Percentiles rank a stretch among this genome's conserved stretches.
phyloP scores from a whole-genome alignment of 2,888 invertebrate genomes.

The Dugesia japonica region DNA sequence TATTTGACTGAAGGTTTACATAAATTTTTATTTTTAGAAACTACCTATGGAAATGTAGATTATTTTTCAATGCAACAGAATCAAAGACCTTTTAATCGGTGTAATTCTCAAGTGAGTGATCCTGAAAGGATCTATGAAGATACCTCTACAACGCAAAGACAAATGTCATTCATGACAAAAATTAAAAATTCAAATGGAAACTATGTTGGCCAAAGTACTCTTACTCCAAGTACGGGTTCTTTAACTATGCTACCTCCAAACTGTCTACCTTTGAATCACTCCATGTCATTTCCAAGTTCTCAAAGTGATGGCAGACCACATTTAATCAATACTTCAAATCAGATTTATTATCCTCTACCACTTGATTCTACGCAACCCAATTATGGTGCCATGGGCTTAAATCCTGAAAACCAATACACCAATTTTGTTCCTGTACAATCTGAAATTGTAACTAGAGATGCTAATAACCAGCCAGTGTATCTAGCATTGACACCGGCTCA shows the following conservation, averaged over 20 bases:
- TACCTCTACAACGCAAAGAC: neutral
- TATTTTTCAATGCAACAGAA: neutral
- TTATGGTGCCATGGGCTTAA: neutral
- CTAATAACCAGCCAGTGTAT: neutral
- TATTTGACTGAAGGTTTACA: too few relatives aligned
- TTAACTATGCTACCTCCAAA: neutral
- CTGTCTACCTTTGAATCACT: neutral
- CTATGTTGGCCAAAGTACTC: neutral
- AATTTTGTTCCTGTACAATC: neutral
- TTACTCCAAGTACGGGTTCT: neutral
- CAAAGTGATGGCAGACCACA: neutral
- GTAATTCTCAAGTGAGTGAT: neutral
- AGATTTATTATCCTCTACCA: neutral
- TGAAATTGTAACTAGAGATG: neutral
- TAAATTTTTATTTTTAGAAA: too few relatives aligned
- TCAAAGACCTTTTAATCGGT: neutral
- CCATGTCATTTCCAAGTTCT: neutral
- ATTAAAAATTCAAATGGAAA: neutral
- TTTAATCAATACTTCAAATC: neutral
- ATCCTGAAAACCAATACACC: neutral
- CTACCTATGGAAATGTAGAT: too few relatives aligned
- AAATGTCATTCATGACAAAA: constrained; percentile 9
- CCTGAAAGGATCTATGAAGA: neutral
- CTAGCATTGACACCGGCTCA: neutral
- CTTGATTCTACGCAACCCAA: neutral